Base-by-base conservation (phyloP, 2,113 vertebrate genomes). In the Leptobrachium leishanense region DNA sequence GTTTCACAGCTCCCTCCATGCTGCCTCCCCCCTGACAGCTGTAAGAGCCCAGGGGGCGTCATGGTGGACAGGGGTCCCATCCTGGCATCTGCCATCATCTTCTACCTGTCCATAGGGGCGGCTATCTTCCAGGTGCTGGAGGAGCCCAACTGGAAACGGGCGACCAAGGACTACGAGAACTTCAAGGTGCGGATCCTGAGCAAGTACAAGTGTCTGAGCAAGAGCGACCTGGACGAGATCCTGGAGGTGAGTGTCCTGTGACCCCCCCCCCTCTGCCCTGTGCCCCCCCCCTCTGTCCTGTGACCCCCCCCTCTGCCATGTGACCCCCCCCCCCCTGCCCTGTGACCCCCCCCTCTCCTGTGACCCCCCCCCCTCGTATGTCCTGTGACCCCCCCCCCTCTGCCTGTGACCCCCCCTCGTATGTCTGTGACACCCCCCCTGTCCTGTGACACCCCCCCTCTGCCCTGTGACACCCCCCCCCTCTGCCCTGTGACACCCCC, bases 41-140 rank as follows among this genome's bases (percentile, higher is more conserved):
- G 7, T 1, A 5, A 9, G 13, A 31, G 5, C 6, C 13, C n/a
- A 4, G 62, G 63, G 31, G 15, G 69, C 57, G 93, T 88, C 88
- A 98, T 98, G 97, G 97, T 97, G 85, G 97, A 99, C 92, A 95
- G 96, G 86, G 97, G 97, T 72, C 97, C 97, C 75, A 89, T 99
- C 88, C 90, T 99, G 85, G 98, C 97, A 20, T 98, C 97, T 80
- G 97, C 95, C 73, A 95, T 99, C 75, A 98, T 99, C 84, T 99
- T 99, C 89, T 98, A 98, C 92, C 92, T 99, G 93, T 97, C 97
- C 86, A 98, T 99, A 54, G 97, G 97, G 88, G 97, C 97, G 69
- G 97, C 97, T 39, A 99, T 99, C 86, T 99, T 99, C 84, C 96
- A 99, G 82, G 96, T 99, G 74, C 89, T 99, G 71, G 97, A 99